Percentiles rank a stretch among this genome's conserved stretches.
phyloP scores from a whole-genome alignment of 2,888 invertebrate genomes.

The Selenia dentaria region DNA sequence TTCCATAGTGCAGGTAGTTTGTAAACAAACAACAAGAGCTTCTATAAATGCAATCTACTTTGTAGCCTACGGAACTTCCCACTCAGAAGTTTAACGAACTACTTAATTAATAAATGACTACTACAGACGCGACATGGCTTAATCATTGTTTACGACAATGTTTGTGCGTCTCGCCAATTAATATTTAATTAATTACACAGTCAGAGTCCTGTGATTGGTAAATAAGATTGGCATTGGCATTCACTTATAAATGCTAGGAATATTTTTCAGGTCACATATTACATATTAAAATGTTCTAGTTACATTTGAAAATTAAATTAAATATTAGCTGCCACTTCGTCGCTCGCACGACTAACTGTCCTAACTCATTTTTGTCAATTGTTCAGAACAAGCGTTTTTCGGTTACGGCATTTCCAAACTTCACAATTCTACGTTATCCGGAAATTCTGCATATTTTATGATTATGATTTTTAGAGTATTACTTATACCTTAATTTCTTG shows the following conservation, averaged over 20 bases:
- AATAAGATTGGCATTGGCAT: conserved; percentile 35
- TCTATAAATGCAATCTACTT: conserved; percentile 19
- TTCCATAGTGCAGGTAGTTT: conserved; percentile 23
- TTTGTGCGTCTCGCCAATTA: conserved; percentile 29
- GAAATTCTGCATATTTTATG: too few relatives aligned
- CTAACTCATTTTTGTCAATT: too few relatives aligned
- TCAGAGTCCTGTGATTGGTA: conserved; percentile 39
- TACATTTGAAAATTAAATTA: too few relatives aligned
- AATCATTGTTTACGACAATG: conserved; percentile 34
- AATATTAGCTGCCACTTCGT: too few relatives aligned
- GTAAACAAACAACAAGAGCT: conserved; percentile 37
- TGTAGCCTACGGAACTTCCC: conserved; percentile 20
- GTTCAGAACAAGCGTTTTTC: too few relatives aligned
- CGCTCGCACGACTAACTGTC: too few relatives aligned
- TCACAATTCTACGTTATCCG: too few relatives aligned
- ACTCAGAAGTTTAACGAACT: conserved; percentile 33
- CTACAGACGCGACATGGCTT: conserved; percentile 22
- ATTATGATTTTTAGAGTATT: too few relatives aligned
- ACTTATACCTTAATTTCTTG: too few relatives aligned
- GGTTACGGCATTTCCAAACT: too few relatives aligned
- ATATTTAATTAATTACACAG: conserved; percentile 30
- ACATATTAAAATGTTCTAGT: too few relatives aligned
- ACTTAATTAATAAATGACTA: conserved; percentile 28
- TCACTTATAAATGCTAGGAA: conserved; percentile 30
- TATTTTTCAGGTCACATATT: too few relatives aligned